Base-by-base conservation (phyloP, 2,113 vertebrate genomes). In the Dipodomys stephensi region DNA sequence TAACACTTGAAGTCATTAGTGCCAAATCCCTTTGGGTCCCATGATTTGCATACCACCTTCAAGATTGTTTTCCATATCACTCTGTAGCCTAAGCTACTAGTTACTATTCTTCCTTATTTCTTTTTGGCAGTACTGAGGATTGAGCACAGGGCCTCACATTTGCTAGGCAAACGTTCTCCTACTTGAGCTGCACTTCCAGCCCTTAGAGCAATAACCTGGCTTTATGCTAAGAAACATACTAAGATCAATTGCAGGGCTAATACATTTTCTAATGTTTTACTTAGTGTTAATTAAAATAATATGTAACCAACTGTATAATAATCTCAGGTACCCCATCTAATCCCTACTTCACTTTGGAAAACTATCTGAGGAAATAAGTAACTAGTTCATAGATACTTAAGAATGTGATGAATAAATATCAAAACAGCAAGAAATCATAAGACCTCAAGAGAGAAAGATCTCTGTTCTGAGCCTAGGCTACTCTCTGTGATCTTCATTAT, bases 1-100 rank as follows among this genome's bases (percentile, higher is more conserved):
- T n/a, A 82, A 77, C 68, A 77, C 15, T 86, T 94, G 44, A 46
- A 81, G 84, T 77, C 44, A 4, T 88, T 91, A 64, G 32, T 39
- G 53, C 28, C 67, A 74, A 78, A 67, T 78, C n/a, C n/a, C 62
- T 84, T 49, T 77, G 79, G 60, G n/a, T 46, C 44, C 30, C 23
- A 68, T 73, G 53, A 85, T 95, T 69, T 91, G n/a, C n/a, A 83
- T 60, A 30, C 30, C 23, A 91, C 16, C 27, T 73, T 72, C 20
- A 60, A 19, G 22, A 77, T 49, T 73, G 25, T 78, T 64, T 27
- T 60, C 30, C 23, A 3, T 49, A 44, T 69, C 28, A 71, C 25
- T 8, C 5, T 57, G 79, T 5, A 46, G 8, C 27, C 64, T 85
- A 0, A 53, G 20, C 78, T 88, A 39, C 32, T 57, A 82, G 9